Evolutionary conservation across 2,797 vertebrate genomes (phyloP).

Genomic region (Sciurus carolinensis): DNA sequence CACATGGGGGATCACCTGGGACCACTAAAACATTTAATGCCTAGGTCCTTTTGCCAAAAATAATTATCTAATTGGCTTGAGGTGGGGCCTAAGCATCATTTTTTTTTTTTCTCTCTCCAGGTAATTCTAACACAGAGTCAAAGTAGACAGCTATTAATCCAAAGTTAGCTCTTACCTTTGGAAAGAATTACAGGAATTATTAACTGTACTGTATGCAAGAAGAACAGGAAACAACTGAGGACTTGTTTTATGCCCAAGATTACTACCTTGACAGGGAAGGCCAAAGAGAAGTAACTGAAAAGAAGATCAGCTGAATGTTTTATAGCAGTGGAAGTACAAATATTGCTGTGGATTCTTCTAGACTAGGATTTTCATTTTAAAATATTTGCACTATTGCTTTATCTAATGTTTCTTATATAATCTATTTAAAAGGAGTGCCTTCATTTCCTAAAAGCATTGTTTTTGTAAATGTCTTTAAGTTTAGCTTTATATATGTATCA

Average conservation of each 20-base stretch:
- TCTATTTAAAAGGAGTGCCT: constrained; percentile 34
- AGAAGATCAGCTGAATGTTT: neutral
- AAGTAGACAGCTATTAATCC: neutral
- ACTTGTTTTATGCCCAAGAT: neutral
- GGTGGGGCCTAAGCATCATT: neutral
- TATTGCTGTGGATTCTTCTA: neutral
- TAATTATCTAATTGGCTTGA: neutral
- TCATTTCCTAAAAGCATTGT: constrained; percentile 43
- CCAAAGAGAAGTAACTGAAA: neutral
- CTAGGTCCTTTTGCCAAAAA: neutral
- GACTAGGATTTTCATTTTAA: neutral
- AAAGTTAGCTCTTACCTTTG: neutral
- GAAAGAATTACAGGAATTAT: neutral
- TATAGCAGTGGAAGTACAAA: neutral
- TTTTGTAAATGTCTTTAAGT: neutral
- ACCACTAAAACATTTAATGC: neutral
- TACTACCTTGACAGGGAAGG: neutral
- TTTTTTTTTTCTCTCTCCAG: neutral
- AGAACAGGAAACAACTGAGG: neutral
- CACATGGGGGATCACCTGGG: neutral
- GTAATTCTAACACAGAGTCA: neutral
- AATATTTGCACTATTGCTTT: constrained; percentile 31
- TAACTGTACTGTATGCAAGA: neutral
- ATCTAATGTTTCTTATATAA: constrained; percentile 41
- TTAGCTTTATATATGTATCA: neutral